Base-by-base conservation (phyloP, 2,113 vertebrate genomes). In the Gasterosteus nipponicus region DNA sequence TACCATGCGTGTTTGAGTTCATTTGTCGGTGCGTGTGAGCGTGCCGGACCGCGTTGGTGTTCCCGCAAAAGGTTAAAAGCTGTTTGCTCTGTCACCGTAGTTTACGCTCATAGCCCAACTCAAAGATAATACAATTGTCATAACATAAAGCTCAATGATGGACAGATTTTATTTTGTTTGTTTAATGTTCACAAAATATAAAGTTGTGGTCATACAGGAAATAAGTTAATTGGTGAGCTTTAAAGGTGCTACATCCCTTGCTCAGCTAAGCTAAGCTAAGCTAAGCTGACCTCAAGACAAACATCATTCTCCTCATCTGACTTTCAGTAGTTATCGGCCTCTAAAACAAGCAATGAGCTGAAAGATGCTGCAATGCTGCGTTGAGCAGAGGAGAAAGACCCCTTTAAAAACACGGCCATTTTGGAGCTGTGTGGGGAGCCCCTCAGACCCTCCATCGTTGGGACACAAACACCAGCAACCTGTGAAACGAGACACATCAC, bases 401-500 rank as follows among this genome's bases (percentile, higher is more conserved):
- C 15, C 14, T 33, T 64, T 71, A 47, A 74, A 62, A 46, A 70
- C 68, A 63, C 41, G 15, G 49, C 66, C 16, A 46, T 73, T 66
- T 61, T 41, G 63, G 39, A 68, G 19, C 61, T 60, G 76, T 54
- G 49, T 57, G 73, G 82, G 82, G 83, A 86, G 75, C 68, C 57
- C 76, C 87, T 78, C 33, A 31, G 57, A 71, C 11, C 35, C 53
- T 51, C 35, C 16, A 35, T 11, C 14, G 12, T 83, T 4, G 35
- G 70, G 53, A 84, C 80, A 75, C 64, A 80, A 79, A 84, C 33
- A 69, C 67, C 71, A 81, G 75, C 58, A 59, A 82, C 86, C 82
- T 71, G 76, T 78, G 77, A 85, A 91, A 77, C 5, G 75, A 92
- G n/a, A 87, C 88, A 90, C 68, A 87, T 91, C 81, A 84, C 89